These are phyloP conservation scores for Vombatus ursinus DNA, from an alignment of 2,113 vertebrate species.

Conservation along the genomic window DNA sequence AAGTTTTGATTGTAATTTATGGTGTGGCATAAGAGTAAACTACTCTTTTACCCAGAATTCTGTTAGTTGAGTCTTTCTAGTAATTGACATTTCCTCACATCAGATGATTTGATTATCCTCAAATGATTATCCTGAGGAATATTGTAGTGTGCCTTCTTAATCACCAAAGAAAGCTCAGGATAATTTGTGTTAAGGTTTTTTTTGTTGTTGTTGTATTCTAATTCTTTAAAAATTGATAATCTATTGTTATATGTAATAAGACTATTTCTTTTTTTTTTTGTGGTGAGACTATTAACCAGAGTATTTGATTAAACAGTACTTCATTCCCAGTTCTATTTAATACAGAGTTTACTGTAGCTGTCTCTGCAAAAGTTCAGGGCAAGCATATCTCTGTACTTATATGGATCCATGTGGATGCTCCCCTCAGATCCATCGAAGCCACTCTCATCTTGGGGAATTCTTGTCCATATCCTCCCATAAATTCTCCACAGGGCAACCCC, in stretches of 20 bases:
- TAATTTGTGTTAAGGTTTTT: not conserved
- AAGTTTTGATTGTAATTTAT: not conserved
- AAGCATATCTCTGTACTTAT: not conserved
- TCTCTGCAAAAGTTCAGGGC: not conserved
- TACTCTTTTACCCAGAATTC: not conserved
- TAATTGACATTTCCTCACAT: slow-evolving; percentile 7
- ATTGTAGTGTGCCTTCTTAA: not conserved
- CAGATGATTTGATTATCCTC: not conserved
- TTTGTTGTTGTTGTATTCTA: not conserved
- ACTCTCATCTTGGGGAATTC: not conserved
- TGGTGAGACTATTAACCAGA: not conserved
- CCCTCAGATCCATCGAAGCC: not conserved
- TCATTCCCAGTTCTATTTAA: not conserved
- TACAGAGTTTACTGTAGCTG: not conserved
- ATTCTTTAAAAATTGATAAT: not conserved
- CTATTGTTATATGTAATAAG: not conserved
- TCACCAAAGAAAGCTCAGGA: not conserved
- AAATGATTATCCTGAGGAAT: not conserved
- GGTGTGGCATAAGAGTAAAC: slow-evolving; percentile 23
- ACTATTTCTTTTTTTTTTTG: too few species aligned
- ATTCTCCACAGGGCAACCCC: not conserved
- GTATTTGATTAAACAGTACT: not conserved
- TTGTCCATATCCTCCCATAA: not conserved
- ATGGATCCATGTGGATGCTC: not conserved
- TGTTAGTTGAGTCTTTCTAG: slow-evolving; percentile 6